A percentile compares a stretch with the other conserved stretches of the same genome.
phyloP scores from a whole-genome alignment of 2,888 invertebrate genomes.

The Eupithecia subfuscata region DNA sequence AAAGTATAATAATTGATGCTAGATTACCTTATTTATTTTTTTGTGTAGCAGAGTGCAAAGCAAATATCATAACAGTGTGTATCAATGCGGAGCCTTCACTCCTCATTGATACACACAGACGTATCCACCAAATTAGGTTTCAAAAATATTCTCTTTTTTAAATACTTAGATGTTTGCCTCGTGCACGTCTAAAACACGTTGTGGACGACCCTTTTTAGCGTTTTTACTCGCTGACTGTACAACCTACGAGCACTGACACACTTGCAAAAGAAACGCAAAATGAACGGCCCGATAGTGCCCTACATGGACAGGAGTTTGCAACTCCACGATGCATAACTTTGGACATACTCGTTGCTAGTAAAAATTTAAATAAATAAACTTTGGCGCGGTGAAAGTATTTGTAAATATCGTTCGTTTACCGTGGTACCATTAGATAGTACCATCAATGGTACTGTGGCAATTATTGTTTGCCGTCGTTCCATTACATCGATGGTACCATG shows the following conservation, averaged over 20 bases:
- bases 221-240: neutral
- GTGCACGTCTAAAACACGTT: neutral
- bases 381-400: neutral
- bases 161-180: neutral
- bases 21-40: neutral
- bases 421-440: too few species aligned
- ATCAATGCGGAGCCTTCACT: too few species aligned
- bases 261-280: slow-evolving; percentile 36
- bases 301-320: slow-evolving; percentile 36
- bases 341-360: slow-evolving; percentile 3
- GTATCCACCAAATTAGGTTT: neutral
- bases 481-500: too few species aligned
- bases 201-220: neutral
- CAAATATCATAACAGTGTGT: too few species aligned
- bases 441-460: too few species aligned
- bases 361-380: neutral
- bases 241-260: slow-evolving; percentile 40
- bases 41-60: neutral
- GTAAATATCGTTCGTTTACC: too few species aligned
- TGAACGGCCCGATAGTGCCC: slow-evolving; percentile 47
- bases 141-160: neutral
- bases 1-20: neutral
- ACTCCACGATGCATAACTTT: slow-evolving; percentile 29
- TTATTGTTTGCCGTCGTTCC: too few species aligned
- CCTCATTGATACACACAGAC: neutral